Base-by-base conservation (phyloP, 2,797 vertebrate genomes). In the Macropus fuliginosus region DNA sequence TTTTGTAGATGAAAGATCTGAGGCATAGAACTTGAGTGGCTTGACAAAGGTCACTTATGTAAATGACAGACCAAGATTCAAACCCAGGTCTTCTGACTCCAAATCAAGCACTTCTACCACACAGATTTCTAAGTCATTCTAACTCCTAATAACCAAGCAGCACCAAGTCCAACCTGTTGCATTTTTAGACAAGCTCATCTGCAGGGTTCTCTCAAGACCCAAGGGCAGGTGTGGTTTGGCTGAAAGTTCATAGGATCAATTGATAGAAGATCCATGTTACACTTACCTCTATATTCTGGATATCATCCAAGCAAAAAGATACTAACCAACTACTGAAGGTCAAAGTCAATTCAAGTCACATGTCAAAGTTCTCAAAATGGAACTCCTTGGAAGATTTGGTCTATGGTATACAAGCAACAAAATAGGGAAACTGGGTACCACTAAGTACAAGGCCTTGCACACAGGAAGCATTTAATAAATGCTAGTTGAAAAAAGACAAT, bases 361-460 rank as follows among this genome's bases (percentile, higher is more conserved):
- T 87, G 27, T 92, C 56, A 91, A 94, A 91, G 92, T 50, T 91
- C 9, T 50, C 57, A 95, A 92, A 66, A 31, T 56, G 89, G 96
- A 91, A 12, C 54, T 96, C 11, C 34, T 21, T 59, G 52, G 54
- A 57, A 90, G 5, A 56, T 40, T 16, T 56, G 18, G 14, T 31
- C 57, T 93, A 90, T 0, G 62, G 12, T 87, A 34, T 81, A 12
- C 1, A 90, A 31, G 57, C 81, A 40, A 10, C 54, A 94, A 74
- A 50, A 57, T 27, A 55, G n/a, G 40, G 59, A 93, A 91, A 46
- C 81, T 50, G 5, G n/a, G 5, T 21, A 74, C 16, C n/a, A 18
- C n/a, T 18, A 40, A 40, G n/a, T 74, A 74, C 62, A 74, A 74
- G 14, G 5, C 34, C 16, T 24, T 74, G 66, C 66, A 74, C 6